Conservation (phyloP, 2,113 vertebrate species). For the Geothlypis trichas region DNA sequence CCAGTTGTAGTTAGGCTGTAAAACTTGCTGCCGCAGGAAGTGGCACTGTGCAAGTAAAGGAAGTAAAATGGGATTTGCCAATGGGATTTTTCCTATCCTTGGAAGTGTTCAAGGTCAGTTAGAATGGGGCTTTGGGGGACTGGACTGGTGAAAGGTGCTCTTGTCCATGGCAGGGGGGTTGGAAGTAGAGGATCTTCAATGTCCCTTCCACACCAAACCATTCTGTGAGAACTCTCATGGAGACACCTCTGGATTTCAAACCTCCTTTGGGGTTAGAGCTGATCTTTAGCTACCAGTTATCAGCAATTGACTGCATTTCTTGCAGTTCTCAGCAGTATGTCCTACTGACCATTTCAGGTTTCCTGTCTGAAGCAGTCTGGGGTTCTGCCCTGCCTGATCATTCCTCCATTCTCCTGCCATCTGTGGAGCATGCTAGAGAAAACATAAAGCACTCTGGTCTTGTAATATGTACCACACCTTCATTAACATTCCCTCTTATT, state of each 20-base stretch:
- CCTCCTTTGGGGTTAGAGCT: not conserved
- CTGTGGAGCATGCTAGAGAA: not conserved
- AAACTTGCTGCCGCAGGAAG: accelerated
- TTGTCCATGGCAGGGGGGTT: not conserved
- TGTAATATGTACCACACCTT: not conserved
- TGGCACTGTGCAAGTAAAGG: not conserved
- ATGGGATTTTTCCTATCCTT: not conserved
- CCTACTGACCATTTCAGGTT: not conserved
- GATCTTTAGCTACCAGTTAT: not conserved
- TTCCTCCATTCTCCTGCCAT: not conserved
- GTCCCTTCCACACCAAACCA: not conserved
- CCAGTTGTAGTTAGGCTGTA: not conserved
- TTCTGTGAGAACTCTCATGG: not conserved
- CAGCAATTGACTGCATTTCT: not conserved
- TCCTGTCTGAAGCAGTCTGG: not conserved
- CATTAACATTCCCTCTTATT: not conserved
- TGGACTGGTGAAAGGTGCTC: not conserved
- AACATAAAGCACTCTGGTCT: not conserved
- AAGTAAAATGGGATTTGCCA: not conserved
- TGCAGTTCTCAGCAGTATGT: not conserved
- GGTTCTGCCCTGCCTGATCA: not conserved
- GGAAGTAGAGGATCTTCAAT: not conserved
- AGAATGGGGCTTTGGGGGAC: not conserved
- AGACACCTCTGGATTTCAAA: not conserved
- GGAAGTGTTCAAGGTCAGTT: not conserved